Base-by-base conservation (phyloP, 2,113 vertebrate genomes). In the Pardalotus punctatus region DNA sequence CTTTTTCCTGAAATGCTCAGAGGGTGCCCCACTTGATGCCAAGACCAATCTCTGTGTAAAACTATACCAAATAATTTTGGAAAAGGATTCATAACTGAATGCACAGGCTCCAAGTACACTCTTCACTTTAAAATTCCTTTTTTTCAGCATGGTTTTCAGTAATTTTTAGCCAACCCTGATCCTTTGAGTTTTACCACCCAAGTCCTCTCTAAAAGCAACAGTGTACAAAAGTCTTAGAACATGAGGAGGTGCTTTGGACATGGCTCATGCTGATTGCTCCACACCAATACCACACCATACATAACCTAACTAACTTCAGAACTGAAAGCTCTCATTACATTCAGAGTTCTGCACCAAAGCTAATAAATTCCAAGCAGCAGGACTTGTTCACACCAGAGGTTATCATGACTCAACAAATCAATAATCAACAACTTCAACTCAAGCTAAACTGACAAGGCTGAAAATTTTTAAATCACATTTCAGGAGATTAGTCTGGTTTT, bases 401-500 rank as follows among this genome's bases (percentile, higher is more conserved):
- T 88, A 77, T 50, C 74, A 42, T 65, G 79, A 80, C 62, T 92
- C 81, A 71, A 61, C 42, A 70, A 74, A 82, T 72, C 74, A 79
- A 80, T 73, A 28, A 92, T 54, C 80, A 90, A 70, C 81, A 14
- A 69, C 67, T 51, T 66, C 67, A 83, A 66, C 38, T 58, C 67
- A 58, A 22, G 24, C 51, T 73, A 36, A 86, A 93, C 27, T 50
- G 82, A 77, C 71, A 83, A 70, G 51, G 76, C 47, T 86, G 43
- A 86, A 90, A 62, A 66, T 43, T 61, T 88, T 82, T 74, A 83
- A 80, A 88, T 74, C 79, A 45, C 56, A 45, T 66, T 88, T 51
- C 58, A 84, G 64, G 72, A 74, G 72, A 88, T 94, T 71, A 93
- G 71, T 20, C 79, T 92, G 74, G 58, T 92, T 94, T 72, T 85